Percentiles rank a stretch among this genome's conserved stretches.
phyloP scores from a whole-genome alignment of 2,113 vertebrate species.

The Megaleporinus macrocephalus region DNA sequence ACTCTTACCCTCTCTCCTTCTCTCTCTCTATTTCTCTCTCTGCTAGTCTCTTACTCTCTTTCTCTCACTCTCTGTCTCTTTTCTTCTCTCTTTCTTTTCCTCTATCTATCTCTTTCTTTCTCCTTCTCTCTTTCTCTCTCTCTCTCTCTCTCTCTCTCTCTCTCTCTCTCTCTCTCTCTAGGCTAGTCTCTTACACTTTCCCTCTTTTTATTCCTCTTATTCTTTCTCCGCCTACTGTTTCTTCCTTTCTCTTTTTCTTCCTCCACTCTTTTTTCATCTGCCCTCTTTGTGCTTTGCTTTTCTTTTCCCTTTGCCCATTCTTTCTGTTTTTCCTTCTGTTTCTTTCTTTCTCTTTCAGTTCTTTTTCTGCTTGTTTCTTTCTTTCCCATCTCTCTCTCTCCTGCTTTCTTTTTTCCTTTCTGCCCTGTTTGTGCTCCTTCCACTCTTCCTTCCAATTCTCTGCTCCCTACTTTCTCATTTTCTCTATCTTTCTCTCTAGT shows the following conservation, averaged over 20 bases:
- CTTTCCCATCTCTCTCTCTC: background rate
- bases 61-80: slow-evolving; percentile 6
- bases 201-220: too few species aligned
- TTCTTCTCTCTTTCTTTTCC: slow-evolving; percentile 47
- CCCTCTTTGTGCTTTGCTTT: too few species aligned
- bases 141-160: background rate
- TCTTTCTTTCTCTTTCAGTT: slow-evolving; percentile 54
- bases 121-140: slow-evolving; percentile 51
- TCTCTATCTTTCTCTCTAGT: slow-evolving; percentile 45
- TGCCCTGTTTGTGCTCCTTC: too few species aligned
- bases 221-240: too few species aligned
- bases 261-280: too few species aligned
- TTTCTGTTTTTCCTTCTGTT: background rate
- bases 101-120: background rate
- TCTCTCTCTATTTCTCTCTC: background rate
- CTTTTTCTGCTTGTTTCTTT: slow-evolving; percentile 47
- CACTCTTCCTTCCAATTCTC: slow-evolving; percentile 36
- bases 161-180: slow-evolving; percentile 45
- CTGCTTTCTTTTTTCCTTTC: too few species aligned
- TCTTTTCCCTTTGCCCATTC: too few species aligned
- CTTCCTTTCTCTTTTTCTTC: too few species aligned
- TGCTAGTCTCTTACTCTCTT: slow-evolving; percentile 49
- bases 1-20: too few species aligned
- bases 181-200: too few species aligned
- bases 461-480: background rate